Evolutionary conservation across 53 echinoderm and acorn worm genomes (phyloP).

Genomic region (Holothuria leucospilota): DNA sequence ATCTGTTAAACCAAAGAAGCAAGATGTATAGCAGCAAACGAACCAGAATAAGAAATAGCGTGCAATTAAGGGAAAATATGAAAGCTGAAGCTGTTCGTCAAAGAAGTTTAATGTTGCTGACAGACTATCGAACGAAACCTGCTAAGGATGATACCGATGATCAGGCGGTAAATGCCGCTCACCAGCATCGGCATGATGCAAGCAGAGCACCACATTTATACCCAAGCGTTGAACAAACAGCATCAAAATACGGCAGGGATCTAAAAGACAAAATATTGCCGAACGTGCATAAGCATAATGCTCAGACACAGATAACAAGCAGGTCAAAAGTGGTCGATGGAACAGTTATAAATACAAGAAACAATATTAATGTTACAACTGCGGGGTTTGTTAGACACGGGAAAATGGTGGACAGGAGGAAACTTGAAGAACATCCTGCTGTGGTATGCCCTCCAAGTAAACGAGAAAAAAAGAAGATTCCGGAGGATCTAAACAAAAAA

Average conservation of each 20-base stretch:
- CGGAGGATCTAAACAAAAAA: too few relatives aligned
- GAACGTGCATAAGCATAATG: too few relatives aligned
- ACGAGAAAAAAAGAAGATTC: not conserved
- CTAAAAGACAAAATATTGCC: too few relatives aligned
- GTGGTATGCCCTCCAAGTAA: not conserved
- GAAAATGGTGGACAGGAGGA: not conserved
- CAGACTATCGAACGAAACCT: not conserved
- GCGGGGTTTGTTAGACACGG: not conserved
- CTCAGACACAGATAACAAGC: too few relatives aligned
- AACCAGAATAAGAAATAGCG: too few relatives aligned
- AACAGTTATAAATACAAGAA: too few relatives aligned
- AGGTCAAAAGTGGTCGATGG: too few relatives aligned
- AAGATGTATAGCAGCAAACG: too few relatives aligned
- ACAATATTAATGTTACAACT: not conserved
- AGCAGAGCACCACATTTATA: not conserved
- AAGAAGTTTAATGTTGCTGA: constrained; percentile 24
- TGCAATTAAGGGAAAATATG: not conserved
- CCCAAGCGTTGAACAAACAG: constrained; percentile 13
- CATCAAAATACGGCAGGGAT: constrained; percentile 12
- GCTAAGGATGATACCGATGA: not conserved
- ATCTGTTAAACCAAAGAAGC: too few relatives aligned
- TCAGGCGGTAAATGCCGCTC: not conserved
- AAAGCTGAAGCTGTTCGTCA: constrained; percentile 9
- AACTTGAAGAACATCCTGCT: constrained; percentile 9
- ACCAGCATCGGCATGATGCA: not conserved